Evolutionary conservation across 2,113 vertebrate genomes (phyloP).

Genomic region (Etia nguti): DNA sequence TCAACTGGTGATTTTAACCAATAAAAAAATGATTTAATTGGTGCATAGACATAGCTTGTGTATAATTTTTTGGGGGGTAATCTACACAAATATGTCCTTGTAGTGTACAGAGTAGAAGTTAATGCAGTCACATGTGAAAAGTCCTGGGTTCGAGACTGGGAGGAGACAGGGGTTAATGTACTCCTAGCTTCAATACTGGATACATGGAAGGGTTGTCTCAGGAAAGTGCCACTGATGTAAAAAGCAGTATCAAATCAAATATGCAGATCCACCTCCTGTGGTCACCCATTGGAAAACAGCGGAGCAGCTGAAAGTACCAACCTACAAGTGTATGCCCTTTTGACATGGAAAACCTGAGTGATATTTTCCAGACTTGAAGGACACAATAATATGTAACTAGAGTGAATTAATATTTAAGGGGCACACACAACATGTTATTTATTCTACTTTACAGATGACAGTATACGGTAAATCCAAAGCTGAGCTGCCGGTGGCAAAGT

Average conservation of each 20-base stretch:
- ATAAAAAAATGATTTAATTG: background rate
- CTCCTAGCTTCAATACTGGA: background rate
- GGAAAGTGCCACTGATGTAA: background rate
- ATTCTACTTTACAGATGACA: background rate
- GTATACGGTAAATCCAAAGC: background rate
- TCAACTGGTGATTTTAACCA: background rate
- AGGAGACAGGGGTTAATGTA: background rate
- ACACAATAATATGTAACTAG: background rate
- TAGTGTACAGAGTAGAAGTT: background rate
- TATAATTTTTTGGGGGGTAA: background rate
- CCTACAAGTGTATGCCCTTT: background rate
- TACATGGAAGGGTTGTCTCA: background rate
- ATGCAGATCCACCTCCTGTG: background rate
- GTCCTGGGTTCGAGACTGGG: background rate
- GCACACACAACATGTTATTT: background rate
- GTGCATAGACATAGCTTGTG: background rate
- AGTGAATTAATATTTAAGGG: background rate
- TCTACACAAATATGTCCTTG: background rate
- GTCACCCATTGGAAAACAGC: background rate
- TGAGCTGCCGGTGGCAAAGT: constrained; percentile 12
- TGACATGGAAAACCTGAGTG: background rate
- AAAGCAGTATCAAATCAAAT: background rate
- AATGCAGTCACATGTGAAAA: background rate
- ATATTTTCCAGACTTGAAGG: background rate
- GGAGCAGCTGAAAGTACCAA: background rate